Conservation (phyloP, 1,140 invertebrate species). For the Trichonephila clavata region DNA sequence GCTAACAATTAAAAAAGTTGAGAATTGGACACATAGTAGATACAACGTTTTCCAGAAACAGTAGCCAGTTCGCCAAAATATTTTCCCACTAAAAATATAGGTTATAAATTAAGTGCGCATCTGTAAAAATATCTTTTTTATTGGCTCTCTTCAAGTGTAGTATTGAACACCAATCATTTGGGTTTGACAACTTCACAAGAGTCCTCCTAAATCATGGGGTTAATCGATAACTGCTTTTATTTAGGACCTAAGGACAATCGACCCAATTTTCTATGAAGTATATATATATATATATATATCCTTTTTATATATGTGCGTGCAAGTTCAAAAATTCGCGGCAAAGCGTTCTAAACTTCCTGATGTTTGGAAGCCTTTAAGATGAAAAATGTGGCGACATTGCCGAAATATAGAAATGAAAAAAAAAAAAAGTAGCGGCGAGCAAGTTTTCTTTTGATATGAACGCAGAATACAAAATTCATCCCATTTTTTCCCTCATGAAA, state of each 20-base stretch:
- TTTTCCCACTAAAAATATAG: neutral
- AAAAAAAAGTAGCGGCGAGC: conserved; percentile 16
- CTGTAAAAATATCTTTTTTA: conserved; percentile 32
- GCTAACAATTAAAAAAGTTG: neutral
- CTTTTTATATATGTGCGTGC: neutral
- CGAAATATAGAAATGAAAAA: neutral
- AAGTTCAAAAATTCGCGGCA: neutral
- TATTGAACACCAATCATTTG: conserved; percentile 20
- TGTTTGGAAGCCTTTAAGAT: neutral
- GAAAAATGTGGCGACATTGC: too few relatives aligned
- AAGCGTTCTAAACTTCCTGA: neutral
- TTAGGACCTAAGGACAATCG: neutral
- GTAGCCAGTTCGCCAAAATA: neutral
- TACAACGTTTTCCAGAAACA: neutral
- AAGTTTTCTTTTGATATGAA: conserved; percentile 24
- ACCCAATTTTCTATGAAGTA: neutral
- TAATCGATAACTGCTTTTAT: conserved; percentile 40
- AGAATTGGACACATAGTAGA: neutral
- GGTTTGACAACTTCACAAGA: conserved; percentile 31
- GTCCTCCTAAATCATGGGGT: neutral
- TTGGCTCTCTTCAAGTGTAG: neutral
- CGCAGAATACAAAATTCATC: conserved; percentile 28
- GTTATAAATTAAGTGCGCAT: neutral
- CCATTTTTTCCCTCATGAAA: neutral
- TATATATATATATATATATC: neutral